Evolutionary conservation across 1,140 invertebrate genomes (phyloP).

Genomic region (Calliopsis andreniformis): DNA sequence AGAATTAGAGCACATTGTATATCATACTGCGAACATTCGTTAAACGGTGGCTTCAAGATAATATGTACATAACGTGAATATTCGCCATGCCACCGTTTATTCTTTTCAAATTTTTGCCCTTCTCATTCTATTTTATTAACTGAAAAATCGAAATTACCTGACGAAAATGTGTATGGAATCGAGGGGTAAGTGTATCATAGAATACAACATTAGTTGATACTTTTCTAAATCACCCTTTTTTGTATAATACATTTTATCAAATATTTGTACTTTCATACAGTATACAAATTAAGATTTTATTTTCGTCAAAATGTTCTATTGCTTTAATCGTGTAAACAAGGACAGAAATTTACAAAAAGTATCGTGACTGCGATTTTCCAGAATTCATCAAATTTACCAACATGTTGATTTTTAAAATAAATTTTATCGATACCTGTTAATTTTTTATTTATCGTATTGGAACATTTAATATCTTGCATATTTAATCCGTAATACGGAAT

Average conservation of each 20-base stretch:
- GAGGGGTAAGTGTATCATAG: conserved; percentile 65
- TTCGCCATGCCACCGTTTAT: not conserved
- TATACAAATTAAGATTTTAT: conserved; percentile 39
- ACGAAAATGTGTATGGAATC: conserved; percentile 61
- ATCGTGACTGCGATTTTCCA: not conserved
- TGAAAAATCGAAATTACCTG: conserved; percentile 52
- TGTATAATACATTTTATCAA: conserved; percentile 4
- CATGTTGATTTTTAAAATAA: not conserved
- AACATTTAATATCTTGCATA: too few relatives aligned
- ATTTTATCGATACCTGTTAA: not conserved
- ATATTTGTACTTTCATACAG: not conserved
- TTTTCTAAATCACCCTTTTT: not conserved
- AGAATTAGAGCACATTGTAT: not conserved
- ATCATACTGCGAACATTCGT: conserved; percentile 5
- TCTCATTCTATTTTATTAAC: conserved; percentile 24
- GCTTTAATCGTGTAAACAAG: conserved; percentile 25
- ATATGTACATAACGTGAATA: not conserved
- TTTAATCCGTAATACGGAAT: too few relatives aligned
- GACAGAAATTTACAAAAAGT: not conserved
- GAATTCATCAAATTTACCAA: conserved; percentile 3
- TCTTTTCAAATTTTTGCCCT: conserved; percentile 5
- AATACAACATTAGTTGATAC: conserved; percentile 40
- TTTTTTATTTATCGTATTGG: not conserved
- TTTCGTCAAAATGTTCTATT: not conserved
- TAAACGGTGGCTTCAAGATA: not conserved